Base-by-base conservation (phyloP, 2,888 invertebrate genomes). In the Acanthococcus lagerstroemiae region DNA sequence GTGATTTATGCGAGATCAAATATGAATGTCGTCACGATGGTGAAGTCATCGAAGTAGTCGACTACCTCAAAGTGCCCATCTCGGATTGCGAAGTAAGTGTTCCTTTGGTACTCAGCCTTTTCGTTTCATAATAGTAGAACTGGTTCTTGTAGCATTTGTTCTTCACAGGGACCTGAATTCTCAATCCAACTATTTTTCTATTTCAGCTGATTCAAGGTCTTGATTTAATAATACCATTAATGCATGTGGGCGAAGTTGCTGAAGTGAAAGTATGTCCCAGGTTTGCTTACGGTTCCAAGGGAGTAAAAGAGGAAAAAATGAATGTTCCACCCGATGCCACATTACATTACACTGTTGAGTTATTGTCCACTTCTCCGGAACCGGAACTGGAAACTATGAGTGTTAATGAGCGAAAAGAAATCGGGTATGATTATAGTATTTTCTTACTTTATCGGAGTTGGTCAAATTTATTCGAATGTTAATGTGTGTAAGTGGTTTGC, bases 161-260 rank as follows among this genome's bases (percentile, higher is more conserved):
- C n/a, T n/a, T n/a, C n/a, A n/a, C n/a, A n/a, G n/a, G n/a, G n/a
- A n/a, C n/a, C n/a, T n/a, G n/a, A n/a, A 37, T 37, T 12, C 9
- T 37, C 12, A 37, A n/a, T n/a, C n/a, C n/a, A n/a, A n/a, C n/a
- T 1, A n/a, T 55, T 37, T 56, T 56, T 56, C n/a, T n/a, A 24
- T 54, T n/a, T 1, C 45, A 76, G 76, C 73, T 76, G 3, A 72
- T 86, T 60, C 84, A 89, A 84, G 95, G 93, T 7, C 74, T 94
- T 73, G 95, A 95, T 76, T 80, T 95, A 77, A 85, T 87, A 19
- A 76, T 93, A 70, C 86, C 90, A 24, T 78, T 95, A 71, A 94
- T 95, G 94, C 83, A 88, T 74, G 79, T 84, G 72, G 87, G 85
- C 0, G 95, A 95, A 79, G 79, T 81, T 71, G 85, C 89, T 67